Conservation (phyloP, 2,113 vertebrate genomes). For the Acrocephalus kingi region DNA sequence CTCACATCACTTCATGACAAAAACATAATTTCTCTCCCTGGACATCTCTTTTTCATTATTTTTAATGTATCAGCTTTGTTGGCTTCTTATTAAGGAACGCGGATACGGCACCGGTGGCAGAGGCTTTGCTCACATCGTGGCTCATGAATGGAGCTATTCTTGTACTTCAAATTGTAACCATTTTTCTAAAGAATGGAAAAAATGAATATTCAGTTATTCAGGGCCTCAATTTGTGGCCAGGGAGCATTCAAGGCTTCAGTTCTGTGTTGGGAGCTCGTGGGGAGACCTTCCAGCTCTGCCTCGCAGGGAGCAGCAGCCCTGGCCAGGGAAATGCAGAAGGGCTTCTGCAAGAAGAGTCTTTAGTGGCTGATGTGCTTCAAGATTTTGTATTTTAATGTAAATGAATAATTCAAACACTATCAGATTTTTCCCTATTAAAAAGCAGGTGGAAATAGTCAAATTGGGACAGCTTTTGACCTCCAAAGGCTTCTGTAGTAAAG, state of each 20-base stretch:
- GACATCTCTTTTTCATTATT: slow-evolving; percentile 7
- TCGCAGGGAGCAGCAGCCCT: background rate
- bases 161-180: background rate
- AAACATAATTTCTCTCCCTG: slow-evolving; percentile 33
- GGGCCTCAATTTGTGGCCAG: background rate
- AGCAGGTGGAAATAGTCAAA: background rate
- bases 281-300: background rate
- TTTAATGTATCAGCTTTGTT: slow-evolving; percentile 22
- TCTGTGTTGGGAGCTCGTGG: background rate
- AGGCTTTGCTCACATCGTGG: background rate
- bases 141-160: slow-evolving; percentile 47
- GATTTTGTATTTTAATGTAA: background rate
- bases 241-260: background rate
- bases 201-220: slow-evolving; percentile 56
- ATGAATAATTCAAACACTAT: background rate
- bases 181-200: slow-evolving; percentile 26
- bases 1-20: background rate
- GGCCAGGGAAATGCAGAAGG: background rate
- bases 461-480: background rate
- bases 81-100: background rate
- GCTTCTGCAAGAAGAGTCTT: background rate
- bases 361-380: background rate
- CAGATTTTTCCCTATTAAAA: background rate
- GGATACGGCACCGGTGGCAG: background rate
- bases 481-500: background rate